Evolutionary conservation across 2,113 vertebrate genomes (phyloP), one percentile per base, ranked within the genome.

Genomic region (Excalfactoria chinensis): DNA sequence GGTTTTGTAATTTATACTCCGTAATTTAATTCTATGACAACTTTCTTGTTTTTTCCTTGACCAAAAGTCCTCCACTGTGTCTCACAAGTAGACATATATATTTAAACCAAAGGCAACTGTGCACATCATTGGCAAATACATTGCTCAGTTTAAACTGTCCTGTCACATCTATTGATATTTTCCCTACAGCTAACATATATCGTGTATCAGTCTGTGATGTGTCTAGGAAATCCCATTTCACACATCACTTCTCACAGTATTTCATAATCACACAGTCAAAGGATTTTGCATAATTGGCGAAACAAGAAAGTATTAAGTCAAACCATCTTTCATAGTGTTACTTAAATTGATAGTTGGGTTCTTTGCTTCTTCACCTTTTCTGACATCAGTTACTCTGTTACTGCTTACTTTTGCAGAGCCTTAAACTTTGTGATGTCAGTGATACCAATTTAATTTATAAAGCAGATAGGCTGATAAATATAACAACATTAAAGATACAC

Each of bases 181-280:
- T 79, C 3, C 4, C 48, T 75, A 35, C 48, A 51, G 62, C 62
- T 89, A 84, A 71, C 80, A 69, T 75, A 43, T 74, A 89, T 51
- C 71, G 32, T 53, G 78, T 84, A 82, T 85, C 88, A 82, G 62
- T 88, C n/a, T 73, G 22, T 72, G 44, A 26, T 56, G 25, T 76
- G 23, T 76, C 63, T 79, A 75, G 53, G 63, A 90, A 91, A 90
- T 76, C 44, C 44, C n/a, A 70, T 93, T 93, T 95, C 72, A 83
- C 51, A 82, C 68, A 66, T 93, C 35, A n/a, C 48, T 91, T 88
- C 75, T 89, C 67, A 44, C 30, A 86, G 16, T 86, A 86, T 84
- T 92, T 92, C 72, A 67, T 89, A 85, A 83, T 88, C n/a, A 48
- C 32, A 79, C 55, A 69, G 44, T 79, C 40, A 73, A 85, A 95